Evolutionary conservation across 1,140 invertebrate genomes (phyloP).

Genomic region (Nasonia longicornis): DNA sequence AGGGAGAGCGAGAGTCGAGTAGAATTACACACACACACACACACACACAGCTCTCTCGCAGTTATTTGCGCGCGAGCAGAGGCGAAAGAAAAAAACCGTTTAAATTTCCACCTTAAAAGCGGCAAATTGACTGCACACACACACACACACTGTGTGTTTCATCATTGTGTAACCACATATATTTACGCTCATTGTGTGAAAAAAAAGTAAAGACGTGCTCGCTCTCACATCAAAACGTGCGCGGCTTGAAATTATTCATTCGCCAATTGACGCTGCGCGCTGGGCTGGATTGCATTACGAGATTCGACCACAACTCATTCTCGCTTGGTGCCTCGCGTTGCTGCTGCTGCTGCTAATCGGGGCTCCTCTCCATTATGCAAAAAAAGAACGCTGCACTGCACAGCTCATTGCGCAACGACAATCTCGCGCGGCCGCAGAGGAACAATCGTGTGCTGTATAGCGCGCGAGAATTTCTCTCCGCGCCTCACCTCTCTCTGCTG

Average conservation of each 20-base stretch:
- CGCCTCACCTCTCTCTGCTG: not conserved
- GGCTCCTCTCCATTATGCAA: conserved; percentile 11
- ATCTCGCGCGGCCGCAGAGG: not conserved
- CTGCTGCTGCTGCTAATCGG: conserved; percentile 18
- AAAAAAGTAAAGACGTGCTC: conserved; percentile 18
- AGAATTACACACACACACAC: not conserved
- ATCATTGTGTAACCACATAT: conserved; percentile 21
- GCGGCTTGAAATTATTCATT: conserved; percentile 25
- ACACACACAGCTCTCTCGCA: not conserved
- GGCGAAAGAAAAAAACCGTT: conserved; percentile 5
- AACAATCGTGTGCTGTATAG: conserved; percentile 6
- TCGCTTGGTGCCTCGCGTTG: not conserved
- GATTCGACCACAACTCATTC: conserved; percentile 37
- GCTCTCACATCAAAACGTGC: not conserved
- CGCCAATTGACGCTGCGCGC: conserved; percentile 4
- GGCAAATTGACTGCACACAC: conserved; percentile 1
- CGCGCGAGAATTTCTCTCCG: not conserved
- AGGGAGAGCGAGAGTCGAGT: not conserved
- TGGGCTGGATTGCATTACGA: conserved; percentile 22
- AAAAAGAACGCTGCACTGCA: conserved; percentile 6
- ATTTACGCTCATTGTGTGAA: conserved; percentile 16
- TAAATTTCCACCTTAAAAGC: conserved; percentile 14
- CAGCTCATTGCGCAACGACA: conserved; percentile 29
- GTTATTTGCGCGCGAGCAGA: conserved; percentile 4
- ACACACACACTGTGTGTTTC: not conserved